Evolutionary conservation across 2,888 invertebrate species (phyloP), one percentile per base, ranked within the genome.

Genomic region (Eristalis pertinax): DNA sequence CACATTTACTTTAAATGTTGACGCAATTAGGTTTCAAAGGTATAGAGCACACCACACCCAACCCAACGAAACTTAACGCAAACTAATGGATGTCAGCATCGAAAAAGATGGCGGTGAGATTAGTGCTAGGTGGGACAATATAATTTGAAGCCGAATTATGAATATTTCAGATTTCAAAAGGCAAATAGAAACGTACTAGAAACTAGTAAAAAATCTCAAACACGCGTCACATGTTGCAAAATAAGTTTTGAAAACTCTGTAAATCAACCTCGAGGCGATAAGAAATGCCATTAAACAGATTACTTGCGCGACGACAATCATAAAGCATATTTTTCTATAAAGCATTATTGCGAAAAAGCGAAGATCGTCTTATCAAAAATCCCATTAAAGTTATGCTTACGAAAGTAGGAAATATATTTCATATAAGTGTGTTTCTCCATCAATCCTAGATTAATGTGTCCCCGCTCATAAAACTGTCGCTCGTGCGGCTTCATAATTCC

Each of bases 381-480:
- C 5, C 50, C 19, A 50, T 50, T 19, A 50, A 50, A 50, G 8
- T 7, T 50, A 50, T 19, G 50, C 50, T 50, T 50, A 50, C 8
- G 50, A 50, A 50, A 50, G 50, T 50, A 50, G 50, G 50, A 50
- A 50, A 50, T 50, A 19, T 50, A 50, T 50, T 50, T 50, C 50
- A 19, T 19, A 50, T 8, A 32, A 5, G 32, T 32, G 0, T 10
- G 32, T 50, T 19, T 19, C 19, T 8, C 50, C n/a, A 50, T 50
- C 50, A 50, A 10, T 19, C 19, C 50, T 19, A 50, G 50, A 50
- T 50, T 50, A 50, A 50, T 50, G 50, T 19, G 19, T 19, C 50
- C 38, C 63, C 76, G 73, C 81, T 68, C 68, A 74, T 85, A 82
- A 81, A 73, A 22, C 60, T 24, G 60, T 26, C 60, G 26, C 24